Evolutionary conservation across 2,888 invertebrate species (phyloP).

Genomic region (Boloria selene): DNA sequence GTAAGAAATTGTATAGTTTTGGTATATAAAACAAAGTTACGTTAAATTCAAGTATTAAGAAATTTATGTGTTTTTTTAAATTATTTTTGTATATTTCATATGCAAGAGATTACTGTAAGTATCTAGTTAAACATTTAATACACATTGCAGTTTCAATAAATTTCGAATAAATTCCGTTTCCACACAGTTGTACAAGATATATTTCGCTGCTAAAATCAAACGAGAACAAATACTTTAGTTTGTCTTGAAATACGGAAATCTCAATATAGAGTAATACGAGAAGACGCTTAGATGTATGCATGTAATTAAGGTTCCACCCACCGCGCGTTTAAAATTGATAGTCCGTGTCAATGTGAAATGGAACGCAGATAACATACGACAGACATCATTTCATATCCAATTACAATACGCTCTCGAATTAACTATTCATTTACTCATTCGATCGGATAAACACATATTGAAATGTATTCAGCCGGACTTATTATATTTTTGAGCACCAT

Average conservation of each 20-base stretch:
- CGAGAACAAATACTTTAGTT: background rate
- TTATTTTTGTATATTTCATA: too few relatives aligned
- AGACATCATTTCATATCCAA: conserved; percentile 63
- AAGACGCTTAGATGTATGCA: conserved; percentile 25
- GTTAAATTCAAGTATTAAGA: too few relatives aligned
- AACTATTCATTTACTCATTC: conserved; percentile 53
- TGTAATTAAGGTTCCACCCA: conserved; percentile 43
- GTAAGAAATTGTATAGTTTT: too few relatives aligned
- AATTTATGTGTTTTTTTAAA: too few relatives aligned
- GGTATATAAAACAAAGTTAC: too few relatives aligned
- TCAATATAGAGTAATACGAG: conserved; percentile 27
- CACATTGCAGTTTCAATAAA: too few relatives aligned
- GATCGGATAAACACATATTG: conserved; percentile 34
- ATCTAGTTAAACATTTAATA: too few relatives aligned
- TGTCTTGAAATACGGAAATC: conserved; percentile 17
- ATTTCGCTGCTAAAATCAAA: background rate
- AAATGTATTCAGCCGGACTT: conserved; percentile 34
- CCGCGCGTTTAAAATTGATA: conserved; percentile 40
- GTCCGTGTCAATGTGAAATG: conserved; percentile 49
- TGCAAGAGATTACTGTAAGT: too few relatives aligned
- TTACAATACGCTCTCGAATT: conserved; percentile 55
- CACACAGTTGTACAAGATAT: background rate
- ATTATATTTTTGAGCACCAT: conserved; percentile 42
- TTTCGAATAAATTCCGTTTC: too few relatives aligned
- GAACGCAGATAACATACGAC: conserved; percentile 58